Conservation (phyloP, 2,888 invertebrate species). For the Nasonia oneida region DNA sequence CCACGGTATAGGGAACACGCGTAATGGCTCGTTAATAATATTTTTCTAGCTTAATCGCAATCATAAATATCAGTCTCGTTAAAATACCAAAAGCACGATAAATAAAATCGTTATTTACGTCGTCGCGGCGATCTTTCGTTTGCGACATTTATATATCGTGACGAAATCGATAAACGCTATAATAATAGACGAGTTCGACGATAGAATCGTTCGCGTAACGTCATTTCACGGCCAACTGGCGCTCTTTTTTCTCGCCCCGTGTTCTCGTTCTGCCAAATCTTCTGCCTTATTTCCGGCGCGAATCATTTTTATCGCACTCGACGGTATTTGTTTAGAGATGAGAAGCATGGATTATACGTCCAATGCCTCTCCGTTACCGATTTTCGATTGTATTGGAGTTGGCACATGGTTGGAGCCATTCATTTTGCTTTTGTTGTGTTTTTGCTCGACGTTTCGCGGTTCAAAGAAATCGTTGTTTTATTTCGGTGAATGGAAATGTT, state of each 20-base stretch:
- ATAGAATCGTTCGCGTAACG: slow-evolving; percentile 57
- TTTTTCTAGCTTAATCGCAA: slow-evolving; percentile 6
- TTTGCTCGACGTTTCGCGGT: neutral
- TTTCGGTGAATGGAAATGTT: neutral
- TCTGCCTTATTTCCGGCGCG: neutral
- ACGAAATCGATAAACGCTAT: slow-evolving; percentile 36
- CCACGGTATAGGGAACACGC: neutral
- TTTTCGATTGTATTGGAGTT: neutral
- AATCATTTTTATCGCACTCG: slow-evolving; percentile 15
- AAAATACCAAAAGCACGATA: neutral
- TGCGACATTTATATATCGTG: neutral
- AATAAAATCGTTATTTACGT: neutral
- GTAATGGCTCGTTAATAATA: neutral
- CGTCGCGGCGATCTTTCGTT: neutral
- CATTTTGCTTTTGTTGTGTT: neutral
- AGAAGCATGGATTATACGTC: neutral
- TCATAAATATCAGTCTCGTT: slow-evolving; percentile 6
- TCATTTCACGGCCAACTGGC: slow-evolving; percentile 67
- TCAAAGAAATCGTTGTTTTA: neutral
- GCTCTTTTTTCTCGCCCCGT: neutral
- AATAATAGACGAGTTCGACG: slow-evolving; percentile 40
- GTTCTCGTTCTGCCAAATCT: slow-evolving; percentile 20
- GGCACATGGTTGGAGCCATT: neutral
- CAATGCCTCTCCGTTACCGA: slow-evolving; percentile 25
- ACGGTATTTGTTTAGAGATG: neutral